Evolutionary conservation across 1,140 invertebrate genomes (phyloP).

Genomic region (Lordiphosa collinella): DNA sequence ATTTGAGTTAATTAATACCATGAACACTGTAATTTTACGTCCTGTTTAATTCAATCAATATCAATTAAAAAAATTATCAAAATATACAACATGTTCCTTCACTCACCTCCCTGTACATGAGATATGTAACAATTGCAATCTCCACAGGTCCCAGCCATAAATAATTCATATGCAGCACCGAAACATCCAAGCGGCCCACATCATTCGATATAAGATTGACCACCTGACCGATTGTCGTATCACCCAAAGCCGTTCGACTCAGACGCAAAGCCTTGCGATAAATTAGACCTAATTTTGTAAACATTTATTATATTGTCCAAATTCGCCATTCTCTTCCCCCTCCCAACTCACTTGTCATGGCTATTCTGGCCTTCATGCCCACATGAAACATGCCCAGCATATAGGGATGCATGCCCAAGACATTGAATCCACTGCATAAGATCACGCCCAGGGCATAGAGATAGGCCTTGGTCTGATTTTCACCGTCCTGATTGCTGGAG

Average conservation of each 20-base stretch:
- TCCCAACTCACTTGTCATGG: constrained; percentile 80
- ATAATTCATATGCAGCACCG: constrained; percentile 86
- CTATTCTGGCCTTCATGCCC: constrained; percentile 89
- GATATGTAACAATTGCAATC: constrained; percentile 86
- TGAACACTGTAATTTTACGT: too few relatives aligned
- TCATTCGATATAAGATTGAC: constrained; percentile 96
- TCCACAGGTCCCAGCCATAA: constrained; percentile 91
- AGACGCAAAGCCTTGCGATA: constrained; percentile 89
- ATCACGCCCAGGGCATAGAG: constrained; percentile 85
- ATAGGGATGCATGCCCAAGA: constrained; percentile 88
- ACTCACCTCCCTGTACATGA: constrained; percentile 85
- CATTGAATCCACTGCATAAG: constrained; percentile 85
- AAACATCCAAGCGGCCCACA: constrained; percentile 86
- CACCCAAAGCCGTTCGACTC: constrained; percentile 85
- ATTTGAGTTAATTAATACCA: too few relatives aligned
- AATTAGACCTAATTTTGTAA: constrained; percentile 85
- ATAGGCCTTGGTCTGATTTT: constrained; percentile 82
- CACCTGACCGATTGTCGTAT: constrained; percentile 92
- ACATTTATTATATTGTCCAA: constrained; percentile 32
- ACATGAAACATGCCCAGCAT: constrained; percentile 87
- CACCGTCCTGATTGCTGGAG: constrained; percentile 78
- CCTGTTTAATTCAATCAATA: too few relatives aligned
- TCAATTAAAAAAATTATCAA: too few relatives aligned
- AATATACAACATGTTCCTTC: not conserved
- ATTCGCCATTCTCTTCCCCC: not conserved